Base-by-base conservation (phyloP, 1,140 invertebrate genomes). In the Trachymyrmex cornetzi region DNA sequence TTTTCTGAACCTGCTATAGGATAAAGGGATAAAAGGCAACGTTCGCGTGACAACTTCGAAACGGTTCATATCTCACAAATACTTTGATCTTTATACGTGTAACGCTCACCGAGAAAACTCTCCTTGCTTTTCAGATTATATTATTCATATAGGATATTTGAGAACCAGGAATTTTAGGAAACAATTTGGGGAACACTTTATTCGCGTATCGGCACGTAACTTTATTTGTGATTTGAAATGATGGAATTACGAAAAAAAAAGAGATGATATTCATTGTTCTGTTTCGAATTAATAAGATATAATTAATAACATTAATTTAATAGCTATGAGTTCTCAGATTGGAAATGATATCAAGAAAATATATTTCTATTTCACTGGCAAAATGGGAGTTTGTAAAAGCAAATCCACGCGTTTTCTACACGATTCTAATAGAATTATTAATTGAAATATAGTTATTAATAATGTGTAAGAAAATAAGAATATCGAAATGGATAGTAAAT, bases 1-100 rank as follows among this genome's bases (percentile, higher is more conserved):
- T 90, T 87, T 91, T 92, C 90, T 74, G 85, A 91, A 93, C 92
- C 93, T 93, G 92, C 89, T 93, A 89, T 86, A 88, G 87, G 77
- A 89, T 89, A 89, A 90, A 92, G 91, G 72, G 89, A 88, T 92
- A 90, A 91, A 89, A 48, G 38, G 86, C 89, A 74, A 85, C 81
- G 38, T 61, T 61, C 55, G 79, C 88, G 89, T 89, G 82, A 91
- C 81, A 88, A 87, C 50, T 82, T 53, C 44, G 50, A 81, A 66
- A 71, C 77, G 27, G 34, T 34, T 27, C 6, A 57, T 75, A 63
- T 74, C 24, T 34, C 64, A 59, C 27, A 38, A 63, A 24, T 48
- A 64, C 57, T 71, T 81, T 44, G 38, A 90, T 82, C 66, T 87
- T 27, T 55, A 71, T 67, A 30, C 44, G 16, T 24, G 5, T 67